Evolutionary conservation across 2,797 vertebrate genomes (phyloP).

Genomic region (Lophius americanus): DNA sequence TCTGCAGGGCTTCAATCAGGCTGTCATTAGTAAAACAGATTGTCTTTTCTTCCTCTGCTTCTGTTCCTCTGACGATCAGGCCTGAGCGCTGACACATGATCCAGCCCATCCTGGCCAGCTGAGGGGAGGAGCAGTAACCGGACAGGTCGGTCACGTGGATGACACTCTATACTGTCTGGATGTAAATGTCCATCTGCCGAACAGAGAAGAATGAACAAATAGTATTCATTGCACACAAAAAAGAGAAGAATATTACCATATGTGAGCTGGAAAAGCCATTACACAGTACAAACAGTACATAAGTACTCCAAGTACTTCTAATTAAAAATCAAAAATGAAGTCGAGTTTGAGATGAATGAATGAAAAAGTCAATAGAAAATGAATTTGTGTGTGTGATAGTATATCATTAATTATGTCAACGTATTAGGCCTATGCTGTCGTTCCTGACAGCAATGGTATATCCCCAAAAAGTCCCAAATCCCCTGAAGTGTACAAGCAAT

Average conservation of each 20-base stretch:
- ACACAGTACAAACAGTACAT: no score
- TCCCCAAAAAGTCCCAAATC: no score
- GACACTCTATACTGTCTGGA: slow-evolving; percentile 29
- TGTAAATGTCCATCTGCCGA: slow-evolving; percentile 31
- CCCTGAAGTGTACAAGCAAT: no score
- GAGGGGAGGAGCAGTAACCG: slow-evolving; percentile 70
- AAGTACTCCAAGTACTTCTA: no score
- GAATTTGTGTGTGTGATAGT: no score
- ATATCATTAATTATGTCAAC: no score
- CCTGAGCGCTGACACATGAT: slow-evolving; percentile 74
- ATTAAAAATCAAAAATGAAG: no score
- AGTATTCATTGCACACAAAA: not conserved
- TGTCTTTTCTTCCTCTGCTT: slow-evolving; percentile 72
- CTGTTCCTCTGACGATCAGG: slow-evolving; percentile 75
- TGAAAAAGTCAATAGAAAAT: not conserved
- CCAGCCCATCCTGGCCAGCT: slow-evolving; percentile 62
- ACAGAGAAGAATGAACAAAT: slow-evolving; percentile 14
- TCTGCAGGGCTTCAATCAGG: slow-evolving; percentile 62
- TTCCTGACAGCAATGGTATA: no score
- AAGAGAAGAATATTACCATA: not conserved
- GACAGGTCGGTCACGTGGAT: slow-evolving; percentile 43
- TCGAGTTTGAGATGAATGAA: no score
- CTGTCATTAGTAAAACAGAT: slow-evolving; percentile 74
- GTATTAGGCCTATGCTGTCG: no score
- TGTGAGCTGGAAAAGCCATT: no score